Conservation (phyloP, 1,140 invertebrate species). For the Batillaria attramentaria region DNA sequence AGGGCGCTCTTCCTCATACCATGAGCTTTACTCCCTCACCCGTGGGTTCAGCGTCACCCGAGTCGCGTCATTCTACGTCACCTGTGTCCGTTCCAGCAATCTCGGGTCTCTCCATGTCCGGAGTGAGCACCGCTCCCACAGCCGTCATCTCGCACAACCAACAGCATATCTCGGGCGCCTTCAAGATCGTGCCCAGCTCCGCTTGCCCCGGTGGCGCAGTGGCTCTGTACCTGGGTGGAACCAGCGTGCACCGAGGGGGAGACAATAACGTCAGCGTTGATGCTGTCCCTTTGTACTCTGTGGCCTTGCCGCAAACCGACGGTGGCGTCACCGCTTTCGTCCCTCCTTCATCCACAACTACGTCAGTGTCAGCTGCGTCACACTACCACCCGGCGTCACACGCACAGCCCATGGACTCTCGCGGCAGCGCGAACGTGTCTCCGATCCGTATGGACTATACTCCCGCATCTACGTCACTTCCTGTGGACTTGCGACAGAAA, state of each 20-base stretch:
- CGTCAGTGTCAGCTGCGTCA: conserved; percentile 27
- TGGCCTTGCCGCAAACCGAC: background rate
- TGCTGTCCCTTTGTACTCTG: conserved; percentile 37
- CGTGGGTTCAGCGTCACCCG: background rate
- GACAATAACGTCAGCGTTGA: conserved; percentile 17
- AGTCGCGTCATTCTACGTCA: conserved; percentile 20
- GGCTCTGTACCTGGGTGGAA: conserved; percentile 28
- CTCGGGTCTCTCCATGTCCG: conserved; percentile 23
- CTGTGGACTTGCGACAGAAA: conserved; percentile 13
- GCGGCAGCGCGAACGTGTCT: background rate
- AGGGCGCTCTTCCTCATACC: background rate
- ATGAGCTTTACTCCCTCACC: background rate
- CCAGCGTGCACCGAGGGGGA: background rate
- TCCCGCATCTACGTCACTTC: background rate
- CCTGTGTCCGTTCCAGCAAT: background rate
- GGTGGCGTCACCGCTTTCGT: conserved; percentile 22
- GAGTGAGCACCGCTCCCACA: background rate
- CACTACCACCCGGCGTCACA: background rate
- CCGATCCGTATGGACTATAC: background rate
- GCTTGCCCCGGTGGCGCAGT: conserved; percentile 31
- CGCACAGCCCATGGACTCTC: background rate
- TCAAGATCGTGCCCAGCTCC: conserved; percentile 34
- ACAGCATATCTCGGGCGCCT: conserved; percentile 26
- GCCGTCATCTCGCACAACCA: background rate
- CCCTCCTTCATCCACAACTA: conserved; percentile 12